These are phyloP conservation scores for Pseudomyrmex gracilis DNA, from an alignment of 1,140 invertebrate species.

Conservation along the genomic window DNA sequence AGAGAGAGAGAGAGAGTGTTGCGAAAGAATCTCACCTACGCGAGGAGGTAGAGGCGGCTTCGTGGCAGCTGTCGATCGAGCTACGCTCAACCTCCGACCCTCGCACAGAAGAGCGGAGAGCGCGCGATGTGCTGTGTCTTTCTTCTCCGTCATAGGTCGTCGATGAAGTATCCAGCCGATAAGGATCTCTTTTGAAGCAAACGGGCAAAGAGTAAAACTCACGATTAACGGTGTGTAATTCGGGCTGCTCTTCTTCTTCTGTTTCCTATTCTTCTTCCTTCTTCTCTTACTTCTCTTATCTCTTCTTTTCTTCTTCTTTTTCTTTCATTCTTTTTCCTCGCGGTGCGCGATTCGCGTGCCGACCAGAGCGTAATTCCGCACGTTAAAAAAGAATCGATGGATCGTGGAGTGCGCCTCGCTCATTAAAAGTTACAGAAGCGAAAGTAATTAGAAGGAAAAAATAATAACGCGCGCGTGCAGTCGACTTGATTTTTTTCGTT, in stretches of 20 bases:
- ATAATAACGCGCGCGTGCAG: constrained; percentile 34
- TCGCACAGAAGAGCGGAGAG: constrained; percentile 33
- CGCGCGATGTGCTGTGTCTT: constrained; percentile 17
- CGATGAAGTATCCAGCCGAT: constrained; percentile 71
- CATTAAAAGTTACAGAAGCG: constrained; percentile 63
- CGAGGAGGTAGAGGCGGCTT: constrained; percentile 55
- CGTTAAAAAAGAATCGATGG: constrained; percentile 45
- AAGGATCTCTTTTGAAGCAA: constrained; percentile 64
- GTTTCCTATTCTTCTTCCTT: neutral
- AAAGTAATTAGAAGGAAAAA: constrained; percentile 61
- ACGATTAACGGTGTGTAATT: constrained; percentile 65
- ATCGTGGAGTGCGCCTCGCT: neutral
- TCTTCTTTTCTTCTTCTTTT: neutral
- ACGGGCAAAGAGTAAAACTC: constrained; percentile 2
- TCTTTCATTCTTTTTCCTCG: neutral
- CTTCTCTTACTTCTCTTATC: neutral
- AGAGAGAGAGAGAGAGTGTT: constrained; percentile 2
- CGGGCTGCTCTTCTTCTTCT: constrained; percentile 59
- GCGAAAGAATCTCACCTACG: constrained; percentile 70
- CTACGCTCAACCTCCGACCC: constrained; percentile 71
- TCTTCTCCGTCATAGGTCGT: constrained; percentile 59
- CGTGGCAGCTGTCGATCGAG: constrained; percentile 75
- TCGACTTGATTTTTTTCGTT: constrained; percentile 34
- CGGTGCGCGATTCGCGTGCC: constrained; percentile 30
- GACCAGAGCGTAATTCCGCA: constrained; percentile 20